Evolutionary conservation across 2,888 invertebrate genomes (phyloP), one percentile per base, ranked within the genome.

Genomic region (Cataglyphis cursor): DNA sequence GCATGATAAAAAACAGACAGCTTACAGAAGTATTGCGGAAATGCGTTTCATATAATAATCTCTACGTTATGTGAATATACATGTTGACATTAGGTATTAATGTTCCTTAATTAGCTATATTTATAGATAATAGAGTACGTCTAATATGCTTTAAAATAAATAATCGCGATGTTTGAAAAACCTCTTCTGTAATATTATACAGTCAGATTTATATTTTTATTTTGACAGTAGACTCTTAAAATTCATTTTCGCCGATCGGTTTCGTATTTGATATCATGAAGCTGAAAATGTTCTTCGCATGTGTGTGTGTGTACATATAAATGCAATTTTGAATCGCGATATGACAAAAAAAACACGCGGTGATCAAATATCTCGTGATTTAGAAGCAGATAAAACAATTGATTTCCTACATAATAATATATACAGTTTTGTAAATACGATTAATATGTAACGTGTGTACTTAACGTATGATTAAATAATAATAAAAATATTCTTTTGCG

Each of bases 201-300:
- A 54, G 44, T 57, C 18, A 73, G 73, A 72, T 72, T 72, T 80
- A 48, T 80, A 31, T 72, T 80, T 73, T 73, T 72, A 59, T 80
- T 80, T 73, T 44, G 73, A 41, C 21, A 72, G 57, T 15, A 38
- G 24, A 44, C 73, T 73, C 78, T 80, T 80, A 80, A 80, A 73
- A 80, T 80, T 72, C 74, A 80, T 80, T 80, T 73, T 80, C 78
- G 59, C 38, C 41, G 59, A 72, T 73, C 35, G 59, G 28, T 73
- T 72, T 35, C 72, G 74, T 73, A 80, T 80, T 73, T 80, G 78
- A 70, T 78, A 57, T 10, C 41, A 31, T 21, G 6, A 38, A 59
- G 41, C 57, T 57, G 59, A 80, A 76, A 76, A 76, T 65, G 44
- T 54, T 24, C 31, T 57, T 44, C 48, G 28, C 31, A 57, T 24